phyloP scores from a whole-genome alignment of 2,888 invertebrate genomes.

The Eucera pruinosa region DNA sequence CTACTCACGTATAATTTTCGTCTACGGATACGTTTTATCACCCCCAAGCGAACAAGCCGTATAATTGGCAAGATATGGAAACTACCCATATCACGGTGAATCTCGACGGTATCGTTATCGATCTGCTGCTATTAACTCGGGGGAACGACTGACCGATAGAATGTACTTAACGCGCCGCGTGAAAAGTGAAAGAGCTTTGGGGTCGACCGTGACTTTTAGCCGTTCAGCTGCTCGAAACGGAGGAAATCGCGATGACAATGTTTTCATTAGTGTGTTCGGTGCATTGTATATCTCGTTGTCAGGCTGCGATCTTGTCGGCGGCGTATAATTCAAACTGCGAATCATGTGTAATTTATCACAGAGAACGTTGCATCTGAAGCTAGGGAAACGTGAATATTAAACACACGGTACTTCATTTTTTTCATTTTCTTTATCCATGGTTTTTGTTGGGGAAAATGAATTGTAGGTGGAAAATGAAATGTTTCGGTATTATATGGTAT shows the following conservation, averaged over 20 bases:
- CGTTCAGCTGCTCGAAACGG: slow-evolving; percentile 23
- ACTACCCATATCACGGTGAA: slow-evolving; percentile 5
- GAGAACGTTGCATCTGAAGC: background rate
- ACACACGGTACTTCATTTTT: too few relatives aligned
- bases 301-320: background rate
- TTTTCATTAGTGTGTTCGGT: slow-evolving; percentile 15
- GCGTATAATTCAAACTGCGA: slow-evolving; percentile 6
- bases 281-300: background rate
- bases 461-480: too few relatives aligned
- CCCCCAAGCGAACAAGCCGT: background rate
- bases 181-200: slow-evolving; percentile 54
- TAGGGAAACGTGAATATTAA: background rate
- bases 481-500: too few relatives aligned
- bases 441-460: too few relatives aligned
- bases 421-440: too few relatives aligned
- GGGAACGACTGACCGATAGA: slow-evolving; percentile 23
- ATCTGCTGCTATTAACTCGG: slow-evolving; percentile 25
- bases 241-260: slow-evolving; percentile 36
- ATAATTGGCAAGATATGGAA: background rate
- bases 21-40: background rate
- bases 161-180: slow-evolving; percentile 28
- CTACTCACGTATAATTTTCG: background rate
- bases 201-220: slow-evolving; percentile 52
- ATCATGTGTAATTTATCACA: background rate
- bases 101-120: slow-evolving; percentile 30